These are phyloP conservation scores for Lumbricus terrestris DNA, from an alignment of 2,888 invertebrate species.

Conservation along the genomic window DNA sequence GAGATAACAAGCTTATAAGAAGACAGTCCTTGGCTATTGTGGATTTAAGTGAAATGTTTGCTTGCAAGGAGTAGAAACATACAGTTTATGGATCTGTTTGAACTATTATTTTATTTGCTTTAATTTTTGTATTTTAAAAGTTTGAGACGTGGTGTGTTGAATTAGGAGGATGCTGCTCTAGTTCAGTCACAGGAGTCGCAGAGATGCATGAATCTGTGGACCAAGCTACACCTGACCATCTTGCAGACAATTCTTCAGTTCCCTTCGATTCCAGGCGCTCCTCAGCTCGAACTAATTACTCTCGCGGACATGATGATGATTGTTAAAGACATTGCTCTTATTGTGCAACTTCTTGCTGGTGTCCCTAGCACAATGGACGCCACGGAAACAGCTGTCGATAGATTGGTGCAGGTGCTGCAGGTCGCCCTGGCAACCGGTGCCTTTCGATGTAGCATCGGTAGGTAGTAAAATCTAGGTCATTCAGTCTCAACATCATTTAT, in stretches of 20 bases:
- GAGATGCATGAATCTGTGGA: slow-evolving; percentile 27
- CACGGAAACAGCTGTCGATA: slow-evolving; percentile 69
- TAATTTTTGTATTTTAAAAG: neutral
- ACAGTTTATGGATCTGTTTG: neutral
- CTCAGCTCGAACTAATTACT: slow-evolving; percentile 39
- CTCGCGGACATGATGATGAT: slow-evolving; percentile 41
- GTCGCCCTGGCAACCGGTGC: slow-evolving; percentile 76
- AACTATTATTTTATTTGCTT: neutral
- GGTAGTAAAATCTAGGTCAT: slow-evolving; percentile 19
- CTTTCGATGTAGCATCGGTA: slow-evolving; percentile 38
- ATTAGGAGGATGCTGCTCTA: neutral
- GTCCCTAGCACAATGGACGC: neutral
- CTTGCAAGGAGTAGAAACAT: neutral
- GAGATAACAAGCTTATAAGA: too few species aligned
- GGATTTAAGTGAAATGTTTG: neutral
- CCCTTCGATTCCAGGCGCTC: slow-evolving; percentile 34
- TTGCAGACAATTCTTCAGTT: slow-evolving; percentile 35
- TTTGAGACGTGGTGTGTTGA: neutral
- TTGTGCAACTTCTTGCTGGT: slow-evolving; percentile 19
- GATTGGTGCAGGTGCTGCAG: slow-evolving; percentile 80
- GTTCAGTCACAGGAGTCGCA: neutral
- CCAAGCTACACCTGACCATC: slow-evolving; percentile 33
- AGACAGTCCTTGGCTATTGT: neutral
- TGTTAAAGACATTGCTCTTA: slow-evolving; percentile 26
- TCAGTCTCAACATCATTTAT: slow-evolving; percentile 14